These are phyloP conservation scores for Drosophila sulfurigaster DNA, from an alignment of 1,140 invertebrate species.

Conservation along the genomic window DNA sequence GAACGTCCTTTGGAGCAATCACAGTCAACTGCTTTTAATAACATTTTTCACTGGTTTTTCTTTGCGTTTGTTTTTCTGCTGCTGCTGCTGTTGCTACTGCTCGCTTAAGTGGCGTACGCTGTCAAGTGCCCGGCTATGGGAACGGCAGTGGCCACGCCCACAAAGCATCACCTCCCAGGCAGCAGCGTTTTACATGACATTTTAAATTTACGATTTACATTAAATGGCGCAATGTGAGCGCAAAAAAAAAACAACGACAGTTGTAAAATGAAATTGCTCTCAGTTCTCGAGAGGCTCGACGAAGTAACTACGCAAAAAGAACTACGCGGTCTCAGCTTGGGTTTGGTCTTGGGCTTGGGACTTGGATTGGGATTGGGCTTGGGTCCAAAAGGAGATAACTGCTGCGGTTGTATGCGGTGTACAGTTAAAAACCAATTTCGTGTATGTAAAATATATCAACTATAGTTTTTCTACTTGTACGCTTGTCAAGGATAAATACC, in stretches of 20 bases:
- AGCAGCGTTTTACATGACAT: constrained; percentile 77
- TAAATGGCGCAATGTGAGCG: constrained; percentile 78
- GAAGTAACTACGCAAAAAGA: constrained; percentile 15
- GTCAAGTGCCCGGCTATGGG: constrained; percentile 50
- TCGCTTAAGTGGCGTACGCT: constrained; percentile 68
- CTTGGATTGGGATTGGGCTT: background rate
- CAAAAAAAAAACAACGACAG: constrained; percentile 72
- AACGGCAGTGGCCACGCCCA: constrained; percentile 56
- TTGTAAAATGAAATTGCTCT: constrained; percentile 81
- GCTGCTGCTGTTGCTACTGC: constrained; percentile 34
- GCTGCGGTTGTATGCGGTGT: constrained; percentile 60
- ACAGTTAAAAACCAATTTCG: constrained; percentile 82
- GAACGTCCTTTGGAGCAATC: constrained; percentile 57
- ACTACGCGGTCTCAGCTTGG: background rate
- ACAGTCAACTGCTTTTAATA: constrained; percentile 76
- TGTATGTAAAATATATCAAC: constrained; percentile 83
- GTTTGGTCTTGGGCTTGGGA: background rate
- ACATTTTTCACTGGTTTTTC: constrained; percentile 73
- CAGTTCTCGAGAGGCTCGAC: constrained; percentile 47
- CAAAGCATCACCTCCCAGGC: constrained; percentile 43
- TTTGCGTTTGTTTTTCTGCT: constrained; percentile 27
- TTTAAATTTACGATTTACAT: constrained; percentile 84
- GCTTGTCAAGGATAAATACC: constrained; percentile 73
- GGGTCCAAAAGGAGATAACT: constrained; percentile 26
- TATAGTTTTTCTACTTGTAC: constrained; percentile 62